Conservation (phyloP, 2,797 vertebrate genomes). For the Sciaenops ocellatus region DNA sequence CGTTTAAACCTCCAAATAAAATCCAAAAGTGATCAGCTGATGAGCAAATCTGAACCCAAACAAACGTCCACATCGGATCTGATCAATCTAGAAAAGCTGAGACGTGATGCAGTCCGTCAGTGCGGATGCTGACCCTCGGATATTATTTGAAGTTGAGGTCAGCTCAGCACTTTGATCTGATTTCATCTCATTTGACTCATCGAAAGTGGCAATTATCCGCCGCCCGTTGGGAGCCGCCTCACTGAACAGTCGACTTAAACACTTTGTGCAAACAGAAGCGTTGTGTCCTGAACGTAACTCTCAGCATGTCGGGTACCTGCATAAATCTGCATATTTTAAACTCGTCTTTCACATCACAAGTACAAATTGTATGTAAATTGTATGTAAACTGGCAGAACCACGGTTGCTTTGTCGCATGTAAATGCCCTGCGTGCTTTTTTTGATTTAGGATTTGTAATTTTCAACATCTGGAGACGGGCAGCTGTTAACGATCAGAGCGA, state of each 20-base stretch:
- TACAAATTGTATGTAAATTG: background rate
- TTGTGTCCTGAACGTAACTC: conserved; percentile 3
- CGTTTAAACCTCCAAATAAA: conserved; percentile 24
- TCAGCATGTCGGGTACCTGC: background rate
- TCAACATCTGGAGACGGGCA: too few species aligned
- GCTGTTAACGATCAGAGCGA: background rate
- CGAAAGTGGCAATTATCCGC: conserved; percentile 60
- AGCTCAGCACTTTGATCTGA: conserved; percentile 56
- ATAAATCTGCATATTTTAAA: background rate
- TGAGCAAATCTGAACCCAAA: background rate
- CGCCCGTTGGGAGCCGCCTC: conserved; percentile 46
- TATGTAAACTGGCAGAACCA: background rate
- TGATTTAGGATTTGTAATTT: background rate
- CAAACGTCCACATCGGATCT: background rate
- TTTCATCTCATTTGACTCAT: conserved; percentile 58
- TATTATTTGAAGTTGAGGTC: conserved; percentile 53
- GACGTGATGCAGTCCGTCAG: background rate
- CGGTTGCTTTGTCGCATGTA: background rate
- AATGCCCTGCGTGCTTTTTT: background rate
- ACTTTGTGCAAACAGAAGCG: conserved; percentile 42
- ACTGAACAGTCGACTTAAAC: conserved; percentile 45
- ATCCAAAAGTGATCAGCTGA: conserved; percentile 59
- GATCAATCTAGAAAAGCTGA: conserved; percentile 12
- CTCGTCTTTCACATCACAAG: background rate
- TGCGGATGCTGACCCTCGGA: conserved; percentile 43